Evolutionary conservation across 2,113 vertebrate species (phyloP).

Genomic region (Pitta sordida): DNA sequence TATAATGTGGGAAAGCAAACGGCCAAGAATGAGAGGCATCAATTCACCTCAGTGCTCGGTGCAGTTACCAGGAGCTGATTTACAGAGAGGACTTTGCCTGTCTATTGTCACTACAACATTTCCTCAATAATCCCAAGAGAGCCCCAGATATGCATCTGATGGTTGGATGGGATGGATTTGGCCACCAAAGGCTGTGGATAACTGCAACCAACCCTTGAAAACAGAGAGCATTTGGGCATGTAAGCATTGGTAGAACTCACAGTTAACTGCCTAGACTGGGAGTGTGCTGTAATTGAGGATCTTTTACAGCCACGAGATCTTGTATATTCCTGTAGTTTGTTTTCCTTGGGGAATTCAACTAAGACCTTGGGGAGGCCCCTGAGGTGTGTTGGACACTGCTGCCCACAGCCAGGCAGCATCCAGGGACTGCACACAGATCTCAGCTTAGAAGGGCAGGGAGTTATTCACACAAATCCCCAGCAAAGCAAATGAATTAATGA

Average conservation of each 20-base stretch:
- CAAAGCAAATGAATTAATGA: background rate
- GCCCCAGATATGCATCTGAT: background rate
- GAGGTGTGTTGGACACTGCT: fast-evolving
- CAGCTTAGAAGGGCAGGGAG: background rate
- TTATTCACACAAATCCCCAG: background rate
- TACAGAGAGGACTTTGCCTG: background rate
- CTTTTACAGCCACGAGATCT: background rate
- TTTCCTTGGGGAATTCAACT: background rate
- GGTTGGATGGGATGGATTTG: background rate
- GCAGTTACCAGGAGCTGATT: background rate
- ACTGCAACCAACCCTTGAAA: background rate
- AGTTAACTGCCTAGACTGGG: background rate
- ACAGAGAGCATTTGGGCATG: fast-evolving
- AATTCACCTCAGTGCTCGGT: background rate
- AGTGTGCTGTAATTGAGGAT: fast-evolving
- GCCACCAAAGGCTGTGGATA: background rate
- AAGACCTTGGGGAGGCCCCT: background rate
- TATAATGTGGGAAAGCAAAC: background rate
- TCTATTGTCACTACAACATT: background rate
- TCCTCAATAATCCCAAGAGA: background rate
- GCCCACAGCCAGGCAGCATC: fast-evolving
- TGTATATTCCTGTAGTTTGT: fast-evolving
- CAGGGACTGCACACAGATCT: background rate
- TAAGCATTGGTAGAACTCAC: background rate
- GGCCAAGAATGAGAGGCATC: background rate